Base-by-base conservation (phyloP, 2,797 vertebrate species). In the Molossus alvarezi region DNA sequence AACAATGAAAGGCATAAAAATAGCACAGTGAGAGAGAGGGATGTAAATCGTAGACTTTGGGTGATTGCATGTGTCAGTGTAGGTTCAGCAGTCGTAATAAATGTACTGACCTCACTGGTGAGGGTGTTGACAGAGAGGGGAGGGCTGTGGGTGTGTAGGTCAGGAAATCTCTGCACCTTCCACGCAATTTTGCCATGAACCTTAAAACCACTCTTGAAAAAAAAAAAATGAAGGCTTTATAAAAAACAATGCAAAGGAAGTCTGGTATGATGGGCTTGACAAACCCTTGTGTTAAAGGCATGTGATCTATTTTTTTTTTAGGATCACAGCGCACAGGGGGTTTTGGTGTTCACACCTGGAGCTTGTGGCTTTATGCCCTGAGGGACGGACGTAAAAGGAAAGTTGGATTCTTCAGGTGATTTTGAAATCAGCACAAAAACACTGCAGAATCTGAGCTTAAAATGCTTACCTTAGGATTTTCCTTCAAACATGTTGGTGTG, bases 111-210 rank as follows among this genome's bases (percentile, higher is more conserved):
- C 48, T 9, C 25, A 57, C 48, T n/a, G 80, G 25, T 4, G 48
- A 2, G 9, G n/a, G 4, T n/a, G 13, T 17, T n/a, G 45, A n/a
- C 48, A 0, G 9, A 45, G 41, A 6, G 4, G 13, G 20, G 25
- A 18, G 55, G 48, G 13, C 71, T 25, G 13, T 33, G 33, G 33
- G 33, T 33, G 33, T 33, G 33, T 33, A 33, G 33, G 33, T 33
- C 33, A 33, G 33, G n/a, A 21, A 55, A 29, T 23, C n/a, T 55
- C 33, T 27, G 9, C 83, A 21, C 48, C 25, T 55, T 64, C 6
- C 25, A 25, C 4, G n/a, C 20, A 37, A 13, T 37, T 75, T 51
- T 23, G 17, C 25, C 45, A 3, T 41, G 90, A 75, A n/a, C 45
- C 48, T 64, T 17, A 65, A 75, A 75, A 75, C 27, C 51, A 21